These are phyloP conservation scores for Sporophila hypoxantha DNA, from an alignment of 2,113 vertebrate genomes.

Conservation along the genomic window DNA sequence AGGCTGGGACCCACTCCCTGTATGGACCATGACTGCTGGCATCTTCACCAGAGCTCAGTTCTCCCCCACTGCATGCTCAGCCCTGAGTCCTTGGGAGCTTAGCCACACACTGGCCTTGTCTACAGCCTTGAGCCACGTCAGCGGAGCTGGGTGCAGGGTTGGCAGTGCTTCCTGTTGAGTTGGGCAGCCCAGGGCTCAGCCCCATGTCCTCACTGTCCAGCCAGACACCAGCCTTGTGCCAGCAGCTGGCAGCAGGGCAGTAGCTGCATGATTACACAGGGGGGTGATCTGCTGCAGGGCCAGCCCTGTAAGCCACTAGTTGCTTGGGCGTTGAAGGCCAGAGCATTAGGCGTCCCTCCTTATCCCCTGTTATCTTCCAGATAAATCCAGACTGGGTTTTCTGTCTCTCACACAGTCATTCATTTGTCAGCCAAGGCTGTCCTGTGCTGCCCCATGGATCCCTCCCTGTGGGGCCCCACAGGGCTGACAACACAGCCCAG, in stretches of 20 bases:
- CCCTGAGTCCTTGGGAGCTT: not conserved
- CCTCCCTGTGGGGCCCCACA: fast-evolving
- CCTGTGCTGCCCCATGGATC: fast-evolving
- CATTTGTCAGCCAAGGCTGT: not conserved
- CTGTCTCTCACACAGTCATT: not conserved
- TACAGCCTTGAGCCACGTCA: not conserved
- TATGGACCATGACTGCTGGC: too few relatives aligned
- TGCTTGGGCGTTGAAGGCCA: not conserved
- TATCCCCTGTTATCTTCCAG: not conserved
- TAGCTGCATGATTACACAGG: fast-evolving
- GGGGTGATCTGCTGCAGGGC: not conserved
- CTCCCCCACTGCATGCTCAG: not conserved
- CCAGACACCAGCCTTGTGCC: not conserved
- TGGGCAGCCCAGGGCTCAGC: not conserved
- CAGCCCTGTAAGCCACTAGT: not conserved
- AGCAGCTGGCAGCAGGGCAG: not conserved
- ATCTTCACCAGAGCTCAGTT: not conserved
- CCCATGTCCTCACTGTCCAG: fast-evolving
- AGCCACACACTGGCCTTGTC: not conserved
- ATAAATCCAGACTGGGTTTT: not conserved
- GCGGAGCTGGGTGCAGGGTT: fast-evolving
- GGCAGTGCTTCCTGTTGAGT: fast-evolving
- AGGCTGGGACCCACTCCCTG: not conserved
- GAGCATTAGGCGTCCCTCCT: not conserved
- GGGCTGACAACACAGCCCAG: not conserved